Conservation (phyloP, 2,113 vertebrate genomes). For the Lasiurus cinereus region DNA sequence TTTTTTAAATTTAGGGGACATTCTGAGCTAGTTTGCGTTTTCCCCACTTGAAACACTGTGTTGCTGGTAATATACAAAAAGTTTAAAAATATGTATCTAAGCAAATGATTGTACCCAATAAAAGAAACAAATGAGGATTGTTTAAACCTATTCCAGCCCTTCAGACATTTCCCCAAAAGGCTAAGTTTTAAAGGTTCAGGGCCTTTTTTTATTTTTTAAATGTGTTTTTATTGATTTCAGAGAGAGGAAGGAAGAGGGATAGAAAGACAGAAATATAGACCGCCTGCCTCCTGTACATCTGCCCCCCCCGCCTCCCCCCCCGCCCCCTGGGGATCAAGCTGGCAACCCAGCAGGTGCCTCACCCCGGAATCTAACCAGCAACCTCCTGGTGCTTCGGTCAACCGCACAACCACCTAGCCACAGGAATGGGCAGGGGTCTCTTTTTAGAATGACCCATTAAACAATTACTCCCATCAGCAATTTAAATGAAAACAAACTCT, state of each 20-base stretch:
- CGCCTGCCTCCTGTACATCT: too few species aligned
- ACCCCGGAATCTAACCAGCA: too few species aligned
- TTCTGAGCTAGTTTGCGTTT: constrained; percentile 58
- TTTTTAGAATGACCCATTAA: constrained; percentile 39
- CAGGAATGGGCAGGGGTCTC: background rate
- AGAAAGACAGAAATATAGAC: too few species aligned
- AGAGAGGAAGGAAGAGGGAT: too few species aligned
- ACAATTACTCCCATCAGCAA: constrained; percentile 32
- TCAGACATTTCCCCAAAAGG: constrained; percentile 56
- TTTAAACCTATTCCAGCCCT: constrained; percentile 43
- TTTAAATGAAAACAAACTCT: constrained; percentile 61
- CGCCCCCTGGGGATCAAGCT: too few species aligned
- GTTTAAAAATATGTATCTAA: constrained; percentile 67
- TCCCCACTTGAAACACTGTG: constrained; percentile 43
- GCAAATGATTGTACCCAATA: constrained; percentile 65
- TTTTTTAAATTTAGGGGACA: constrained; percentile 66
- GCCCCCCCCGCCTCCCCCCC: accelerated
- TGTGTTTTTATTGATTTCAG: too few species aligned
- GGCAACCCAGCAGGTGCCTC: too few species aligned
- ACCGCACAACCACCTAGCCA: too few species aligned
- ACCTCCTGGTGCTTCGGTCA: too few species aligned
- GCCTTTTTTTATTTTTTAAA: background rate
- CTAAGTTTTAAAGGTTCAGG: constrained; percentile 39
- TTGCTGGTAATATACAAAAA: constrained; percentile 34
- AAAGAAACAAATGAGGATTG: constrained; percentile 62